Evolutionary conservation across 1,140 invertebrate species (phyloP).

Genomic region (Luehdorfia chinensis): DNA sequence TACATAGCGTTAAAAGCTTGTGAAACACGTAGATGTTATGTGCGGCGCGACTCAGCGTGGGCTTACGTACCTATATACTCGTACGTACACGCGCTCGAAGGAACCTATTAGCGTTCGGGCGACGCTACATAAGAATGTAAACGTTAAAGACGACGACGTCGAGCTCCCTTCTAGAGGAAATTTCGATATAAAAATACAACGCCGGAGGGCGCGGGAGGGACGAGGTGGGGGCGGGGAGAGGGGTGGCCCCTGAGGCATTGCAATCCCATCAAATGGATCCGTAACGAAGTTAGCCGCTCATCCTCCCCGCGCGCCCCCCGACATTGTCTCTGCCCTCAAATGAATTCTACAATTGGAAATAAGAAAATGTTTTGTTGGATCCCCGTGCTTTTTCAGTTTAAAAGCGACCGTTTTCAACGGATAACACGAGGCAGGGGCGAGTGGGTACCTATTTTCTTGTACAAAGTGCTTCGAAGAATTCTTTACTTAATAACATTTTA

Average conservation of each 20-base stretch:
- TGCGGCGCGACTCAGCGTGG: conserved; percentile 20
- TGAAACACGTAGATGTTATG: conserved; percentile 28
- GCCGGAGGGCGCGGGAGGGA: conserved; percentile 45
- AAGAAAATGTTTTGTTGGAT: conserved; percentile 74
- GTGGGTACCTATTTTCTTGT: not conserved
- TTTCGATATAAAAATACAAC: conserved; percentile 71
- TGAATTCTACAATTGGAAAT: conserved; percentile 76
- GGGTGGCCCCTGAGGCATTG: conserved; percentile 63
- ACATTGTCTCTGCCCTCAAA: conserved; percentile 74
- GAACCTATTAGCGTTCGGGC: conserved; percentile 69
- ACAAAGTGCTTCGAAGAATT: too few relatives aligned
- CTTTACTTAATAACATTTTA: not conserved
- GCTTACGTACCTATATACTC: conserved; percentile 18
- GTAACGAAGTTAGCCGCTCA: conserved; percentile 74
- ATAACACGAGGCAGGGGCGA: conserved; percentile 37
- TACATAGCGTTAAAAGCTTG: conserved; percentile 59
- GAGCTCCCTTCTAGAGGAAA: conserved; percentile 51
- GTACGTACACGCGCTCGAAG: conserved; percentile 38
- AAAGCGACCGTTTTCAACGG: conserved; percentile 55
- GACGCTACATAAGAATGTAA: conserved; percentile 72
- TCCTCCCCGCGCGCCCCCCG: conserved; percentile 60
- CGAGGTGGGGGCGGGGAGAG: conserved; percentile 36
- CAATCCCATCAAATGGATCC: conserved; percentile 77
- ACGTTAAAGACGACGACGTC: conserved; percentile 65
- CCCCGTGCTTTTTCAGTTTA: conserved; percentile 68